These are phyloP conservation scores for Andrena minutula DNA, from an alignment of 2,888 invertebrate genomes.

Conservation along the genomic window DNA sequence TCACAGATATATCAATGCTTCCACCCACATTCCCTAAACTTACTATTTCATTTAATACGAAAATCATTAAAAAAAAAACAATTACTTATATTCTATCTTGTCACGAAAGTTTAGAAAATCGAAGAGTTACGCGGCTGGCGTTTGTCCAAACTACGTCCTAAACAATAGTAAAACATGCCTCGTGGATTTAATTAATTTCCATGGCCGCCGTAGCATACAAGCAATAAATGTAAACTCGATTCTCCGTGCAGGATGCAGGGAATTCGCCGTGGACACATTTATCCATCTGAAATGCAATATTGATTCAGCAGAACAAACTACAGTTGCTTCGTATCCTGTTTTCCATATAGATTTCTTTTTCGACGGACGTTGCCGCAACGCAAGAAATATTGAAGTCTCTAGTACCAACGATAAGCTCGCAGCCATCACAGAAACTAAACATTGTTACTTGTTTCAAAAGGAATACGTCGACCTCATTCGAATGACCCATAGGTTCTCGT, in stretches of 20 bases:
- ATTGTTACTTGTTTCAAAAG: background rate
- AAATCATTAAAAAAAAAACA: background rate
- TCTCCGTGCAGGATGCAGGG: constrained; percentile 18
- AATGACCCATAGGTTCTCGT: background rate
- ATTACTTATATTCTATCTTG: background rate
- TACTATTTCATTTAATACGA: too few relatives aligned
- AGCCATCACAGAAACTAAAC: too few relatives aligned
- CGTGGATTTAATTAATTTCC: constrained; percentile 48
- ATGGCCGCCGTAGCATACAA: constrained; percentile 23
- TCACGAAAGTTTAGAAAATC: background rate
- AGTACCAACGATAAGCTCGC: too few relatives aligned
- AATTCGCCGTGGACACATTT: constrained; percentile 23
- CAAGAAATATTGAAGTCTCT: background rate
- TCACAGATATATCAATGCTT: background rate
- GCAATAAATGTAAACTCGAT: constrained; percentile 47
- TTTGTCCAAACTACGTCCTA: constrained; percentile 33
- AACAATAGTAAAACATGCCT: constrained; percentile 30
- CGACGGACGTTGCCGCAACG: background rate
- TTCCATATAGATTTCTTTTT: background rate
- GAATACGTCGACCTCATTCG: background rate
- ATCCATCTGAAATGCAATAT: constrained; percentile 47
- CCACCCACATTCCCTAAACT: too few relatives aligned
- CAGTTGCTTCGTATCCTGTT: constrained; percentile 33
- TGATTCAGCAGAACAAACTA: constrained; percentile 28
- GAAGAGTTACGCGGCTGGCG: constrained; percentile 14